Evolutionary conservation across 1,140 invertebrate species (phyloP), one percentile per base, ranked within the genome.

Genomic region (Magallana gigas): DNA sequence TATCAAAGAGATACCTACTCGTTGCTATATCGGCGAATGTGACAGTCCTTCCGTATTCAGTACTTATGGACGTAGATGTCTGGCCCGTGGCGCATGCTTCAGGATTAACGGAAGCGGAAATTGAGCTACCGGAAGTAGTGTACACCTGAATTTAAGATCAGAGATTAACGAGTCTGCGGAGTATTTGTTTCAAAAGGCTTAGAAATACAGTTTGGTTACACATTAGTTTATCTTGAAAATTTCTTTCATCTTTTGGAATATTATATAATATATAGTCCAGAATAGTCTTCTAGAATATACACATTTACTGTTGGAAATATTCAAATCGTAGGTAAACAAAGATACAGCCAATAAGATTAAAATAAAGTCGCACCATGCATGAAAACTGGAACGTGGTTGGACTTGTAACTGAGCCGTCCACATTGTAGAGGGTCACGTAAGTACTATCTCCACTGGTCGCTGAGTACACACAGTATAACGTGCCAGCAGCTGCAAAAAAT

Each of bases 401-500:
- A n/a, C 3, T 58, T 58, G 81, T 9, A 12, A 83, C 57, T 18
- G 81, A 83, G 7, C 36, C n/a, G 8, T 83, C 81, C 1, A 7
- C 57, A 57, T 83, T 83, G 48, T 83, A 83, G 12, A 83, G 18
- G 0, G 81, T 83, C 9, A 83, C 81, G 12, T 83, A 83, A 0
- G 81, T 83, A 12, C n/a, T 57, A 57, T n/a, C 18, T 83, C 81
- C 81, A 56, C 16, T 57, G 2, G 81, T 83, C 2, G 0, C 81
- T 11, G 36, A 14, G 81, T 83, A 83, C 57, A 83, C 48, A 83
- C 81, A 83, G 12, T 57, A 57, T 23, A 83, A 83, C 48, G 81
- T 9, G 2, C 57, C 56, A 23, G 9, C 81, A 83, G 5, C 81
- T 83, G 36, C 23, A 76, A 14, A 18, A 76, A 14, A 29, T 29